Conservation (phyloP, 2,888 invertebrate genomes). For the Stictocephala bisonia region DNA sequence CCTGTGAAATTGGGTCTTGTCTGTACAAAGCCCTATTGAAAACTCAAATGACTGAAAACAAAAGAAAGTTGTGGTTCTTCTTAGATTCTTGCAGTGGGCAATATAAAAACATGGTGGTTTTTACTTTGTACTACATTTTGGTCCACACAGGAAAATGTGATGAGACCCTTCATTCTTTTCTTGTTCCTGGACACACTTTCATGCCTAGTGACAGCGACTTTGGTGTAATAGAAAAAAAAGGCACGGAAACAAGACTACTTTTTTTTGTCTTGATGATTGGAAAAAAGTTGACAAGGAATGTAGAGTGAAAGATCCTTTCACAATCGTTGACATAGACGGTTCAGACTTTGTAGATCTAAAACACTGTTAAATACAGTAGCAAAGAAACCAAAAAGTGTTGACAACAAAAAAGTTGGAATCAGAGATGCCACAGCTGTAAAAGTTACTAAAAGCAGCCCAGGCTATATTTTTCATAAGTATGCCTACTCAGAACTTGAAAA, state of each 20-base stretch:
- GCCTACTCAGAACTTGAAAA: conserved; percentile 15
- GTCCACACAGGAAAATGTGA: conserved; percentile 35
- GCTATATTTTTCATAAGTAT: conserved; percentile 26
- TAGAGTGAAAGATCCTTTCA: conserved; percentile 9
- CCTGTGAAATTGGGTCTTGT: conserved; percentile 40
- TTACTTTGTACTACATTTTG: conserved; percentile 34
- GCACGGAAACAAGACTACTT: conserved; percentile 10
- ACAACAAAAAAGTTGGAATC: conserved; percentile 19
- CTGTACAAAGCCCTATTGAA: conserved; percentile 24
- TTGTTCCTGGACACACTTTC: conserved; percentile 40
- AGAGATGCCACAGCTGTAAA: conserved; percentile 14
- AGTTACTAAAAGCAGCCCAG: conserved; percentile 11
- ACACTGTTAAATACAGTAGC: conserved; percentile 19
- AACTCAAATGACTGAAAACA: conserved; percentile 7
- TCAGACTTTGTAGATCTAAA: conserved; percentile 34
- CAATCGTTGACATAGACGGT: conserved; percentile 33
- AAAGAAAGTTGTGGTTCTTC: conserved; percentile 30
- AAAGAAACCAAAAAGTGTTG: conserved; percentile 17
- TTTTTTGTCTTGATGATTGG: conserved; percentile 25
- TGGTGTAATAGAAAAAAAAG: no score
- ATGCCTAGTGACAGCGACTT: conserved; percentile 32
- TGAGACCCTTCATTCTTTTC: conserved; percentile 31
- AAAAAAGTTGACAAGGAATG: conserved; percentile 1
- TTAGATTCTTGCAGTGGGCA: conserved; percentile 29
- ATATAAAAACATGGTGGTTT: conserved; percentile 28